phyloP scores from a whole-genome alignment of 1,140 invertebrate genomes.

The Vanessa atalanta region DNA sequence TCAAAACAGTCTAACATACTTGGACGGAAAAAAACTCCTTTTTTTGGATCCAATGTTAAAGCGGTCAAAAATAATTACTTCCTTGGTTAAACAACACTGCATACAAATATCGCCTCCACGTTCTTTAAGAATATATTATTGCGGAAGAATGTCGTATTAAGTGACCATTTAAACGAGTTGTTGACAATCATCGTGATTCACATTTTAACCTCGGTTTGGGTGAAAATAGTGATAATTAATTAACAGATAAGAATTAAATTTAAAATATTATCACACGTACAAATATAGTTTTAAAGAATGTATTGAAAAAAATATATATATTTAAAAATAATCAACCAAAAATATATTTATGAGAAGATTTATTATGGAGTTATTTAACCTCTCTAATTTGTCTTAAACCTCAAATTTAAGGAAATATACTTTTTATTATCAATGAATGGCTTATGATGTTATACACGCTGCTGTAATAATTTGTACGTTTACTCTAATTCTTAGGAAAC shows the following conservation, averaged over 20 bases:
- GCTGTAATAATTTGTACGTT: too few relatives aligned
- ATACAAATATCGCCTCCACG: constrained; percentile 36
- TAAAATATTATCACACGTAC: background rate
- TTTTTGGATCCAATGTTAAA: constrained; percentile 44
- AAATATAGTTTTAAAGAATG: background rate
- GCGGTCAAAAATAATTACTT: constrained; percentile 52
- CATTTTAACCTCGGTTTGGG: constrained; percentile 49
- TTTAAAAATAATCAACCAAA: too few relatives aligned
- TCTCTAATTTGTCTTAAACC: too few relatives aligned
- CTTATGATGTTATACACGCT: too few relatives aligned
- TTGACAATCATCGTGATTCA: constrained; percentile 59
- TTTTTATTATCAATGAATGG: too few relatives aligned
- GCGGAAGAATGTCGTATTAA: constrained; percentile 60
- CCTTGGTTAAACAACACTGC: constrained; percentile 41
- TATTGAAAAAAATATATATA: background rate
- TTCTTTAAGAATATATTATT: constrained; percentile 44
- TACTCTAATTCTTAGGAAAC: too few relatives aligned
- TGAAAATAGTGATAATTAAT: constrained; percentile 37
- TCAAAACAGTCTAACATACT: constrained; percentile 33
- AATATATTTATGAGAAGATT: too few relatives aligned
- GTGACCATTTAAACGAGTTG: constrained; percentile 59
- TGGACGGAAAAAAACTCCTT: constrained; percentile 28
- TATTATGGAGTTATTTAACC: too few relatives aligned
- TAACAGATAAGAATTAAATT: background rate
- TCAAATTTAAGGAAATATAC: too few relatives aligned